These are phyloP conservation scores for Samia ricini DNA, from an alignment of 1,140 invertebrate genomes.

Conservation along the genomic window DNA sequence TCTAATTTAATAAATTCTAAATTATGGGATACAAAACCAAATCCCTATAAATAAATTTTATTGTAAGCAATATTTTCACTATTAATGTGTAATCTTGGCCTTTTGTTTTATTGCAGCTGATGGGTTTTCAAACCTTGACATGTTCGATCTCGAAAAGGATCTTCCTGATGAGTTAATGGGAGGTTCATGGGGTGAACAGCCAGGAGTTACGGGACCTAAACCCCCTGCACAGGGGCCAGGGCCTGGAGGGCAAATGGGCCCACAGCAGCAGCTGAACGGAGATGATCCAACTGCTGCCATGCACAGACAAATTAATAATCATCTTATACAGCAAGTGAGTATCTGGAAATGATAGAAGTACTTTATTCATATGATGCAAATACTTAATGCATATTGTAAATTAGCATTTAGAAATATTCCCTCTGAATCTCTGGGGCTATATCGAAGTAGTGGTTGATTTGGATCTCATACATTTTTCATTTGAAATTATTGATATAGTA, in stretches of 20 bases:
- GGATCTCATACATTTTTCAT: no score
- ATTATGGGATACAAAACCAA: no score
- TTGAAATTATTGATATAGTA: no score
- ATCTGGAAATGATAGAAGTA: constrained; percentile 42
- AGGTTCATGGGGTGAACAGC: constrained; percentile 84
- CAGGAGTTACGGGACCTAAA: constrained; percentile 80
- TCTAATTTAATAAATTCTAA: no score
- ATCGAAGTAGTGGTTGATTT: no score
- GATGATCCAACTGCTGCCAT: constrained; percentile 79
- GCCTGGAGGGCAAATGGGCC: constrained; percentile 79
- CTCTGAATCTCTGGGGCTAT: no score
- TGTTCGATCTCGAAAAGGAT: constrained; percentile 94
- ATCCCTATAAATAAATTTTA: no score
- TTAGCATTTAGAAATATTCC: no score
- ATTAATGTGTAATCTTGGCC: neutral
- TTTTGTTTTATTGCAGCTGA: constrained; percentile 70
- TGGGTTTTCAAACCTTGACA: constrained; percentile 87
- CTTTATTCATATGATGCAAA: neutral
- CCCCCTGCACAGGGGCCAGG: constrained; percentile 87
- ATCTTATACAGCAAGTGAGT: constrained; percentile 81
- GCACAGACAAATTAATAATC: constrained; percentile 82
- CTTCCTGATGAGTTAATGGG: constrained; percentile 94
- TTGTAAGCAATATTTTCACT: no score
- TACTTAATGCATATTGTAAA: no score
- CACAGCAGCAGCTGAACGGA: constrained; percentile 81